Evolutionary conservation across 2,113 vertebrate genomes (phyloP), one percentile per base, ranked within the genome.

Genomic region (Thamnophis sirtalis): DNA sequence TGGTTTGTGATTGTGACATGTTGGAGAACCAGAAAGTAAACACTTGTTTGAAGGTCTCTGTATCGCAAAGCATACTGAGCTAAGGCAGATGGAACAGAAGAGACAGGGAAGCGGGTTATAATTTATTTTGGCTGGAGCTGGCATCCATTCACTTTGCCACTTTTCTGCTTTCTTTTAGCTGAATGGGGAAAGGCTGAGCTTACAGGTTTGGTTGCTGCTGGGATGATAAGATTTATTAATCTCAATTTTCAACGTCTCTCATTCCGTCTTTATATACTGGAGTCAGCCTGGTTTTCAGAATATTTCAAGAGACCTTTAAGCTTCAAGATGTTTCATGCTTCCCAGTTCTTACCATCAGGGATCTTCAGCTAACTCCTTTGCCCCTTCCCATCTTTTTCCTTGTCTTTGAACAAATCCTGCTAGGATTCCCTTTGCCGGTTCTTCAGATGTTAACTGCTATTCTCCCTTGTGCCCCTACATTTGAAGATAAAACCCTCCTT

Each of bases 141-240:
- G 55, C 91, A 28, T 53, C 80, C 53, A 21, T n/a, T 92, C 55
- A 10, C 21, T 89, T 84, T 89, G n/a, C 55, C 9, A 43, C 28
- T 38, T 80, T 89, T 89, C 48, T 19, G 28, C 73, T 89, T 54
- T 92, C 73, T 86, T 86, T 92, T 89, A 63, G 91, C 63, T 86
- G 51, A 63, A 63, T 92, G 54, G 43, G 91, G 91, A 92, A 92
- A 92, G 80, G 73, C 48, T 92, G 22, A 55, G 51, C 43, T 89
- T 89, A 86, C 48, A 89, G 55, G n/a, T 85, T 89, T 92, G 60
- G 54, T 86, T 86, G 9, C 88, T 86, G 80, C 88, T 89, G 80
- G 55, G 48, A 8, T 60, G n/a, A 15, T 56, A 49, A 53, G 48
- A 54, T 85, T 63, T 85, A 43, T 89, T 85, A 85, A 53, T 43